phyloP scores from a whole-genome alignment of 2,113 vertebrate species.

The Anoura caudifer region DNA sequence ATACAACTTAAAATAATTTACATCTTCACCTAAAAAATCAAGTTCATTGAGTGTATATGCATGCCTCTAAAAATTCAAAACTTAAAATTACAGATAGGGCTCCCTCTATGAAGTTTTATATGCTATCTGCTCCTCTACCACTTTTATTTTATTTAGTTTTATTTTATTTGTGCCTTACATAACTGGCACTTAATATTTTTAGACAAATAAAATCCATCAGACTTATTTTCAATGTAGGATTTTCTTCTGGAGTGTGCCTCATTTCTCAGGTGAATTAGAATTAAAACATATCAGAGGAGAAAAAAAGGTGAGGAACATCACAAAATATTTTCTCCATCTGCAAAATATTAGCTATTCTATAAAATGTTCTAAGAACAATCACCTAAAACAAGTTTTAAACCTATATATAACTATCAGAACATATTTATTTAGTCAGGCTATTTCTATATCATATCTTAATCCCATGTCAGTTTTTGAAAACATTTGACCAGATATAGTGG shows the following conservation, averaged over 20 bases:
- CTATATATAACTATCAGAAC: neutral
- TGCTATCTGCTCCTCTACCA: neutral
- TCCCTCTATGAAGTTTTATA: neutral
- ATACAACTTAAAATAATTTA: neutral
- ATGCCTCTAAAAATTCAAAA: neutral
- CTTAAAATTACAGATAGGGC: neutral
- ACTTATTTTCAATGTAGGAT: neutral
- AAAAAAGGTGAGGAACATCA: neutral
- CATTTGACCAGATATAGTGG: neutral
- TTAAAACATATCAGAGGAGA: neutral
- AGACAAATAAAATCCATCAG: neutral
- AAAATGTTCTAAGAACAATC: neutral
- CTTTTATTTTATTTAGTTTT: neutral
- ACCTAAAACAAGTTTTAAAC: neutral
- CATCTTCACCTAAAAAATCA: neutral
- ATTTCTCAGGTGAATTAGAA: neutral
- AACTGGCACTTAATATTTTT: neutral
- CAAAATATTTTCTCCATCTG: neutral
- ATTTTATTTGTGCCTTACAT: neutral
- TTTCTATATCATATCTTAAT: neutral
- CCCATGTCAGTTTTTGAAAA: neutral
- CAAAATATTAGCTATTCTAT: neutral
- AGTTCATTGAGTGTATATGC: neutral
- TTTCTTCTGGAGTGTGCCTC: neutral
- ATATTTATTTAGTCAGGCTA: neutral